Percentiles rank a stretch among this genome's conserved stretches.
phyloP scores from a whole-genome alignment of 2,113 vertebrate species.

The Gallinago paraguaiae region DNA sequence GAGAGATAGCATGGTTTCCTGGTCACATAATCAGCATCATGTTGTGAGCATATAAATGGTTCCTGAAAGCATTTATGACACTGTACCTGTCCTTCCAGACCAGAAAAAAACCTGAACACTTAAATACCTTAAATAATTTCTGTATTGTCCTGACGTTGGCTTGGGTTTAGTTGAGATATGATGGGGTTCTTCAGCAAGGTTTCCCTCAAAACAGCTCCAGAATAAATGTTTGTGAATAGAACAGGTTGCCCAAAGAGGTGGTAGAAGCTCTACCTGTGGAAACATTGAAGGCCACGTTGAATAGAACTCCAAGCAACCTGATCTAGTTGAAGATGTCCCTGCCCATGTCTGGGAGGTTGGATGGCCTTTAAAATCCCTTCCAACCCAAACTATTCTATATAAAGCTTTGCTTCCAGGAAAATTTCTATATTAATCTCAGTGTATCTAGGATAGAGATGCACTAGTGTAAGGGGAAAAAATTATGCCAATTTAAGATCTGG shows the following conservation, averaged over 20 bases:
- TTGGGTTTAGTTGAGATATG: background rate
- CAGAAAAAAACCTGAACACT: background rate
- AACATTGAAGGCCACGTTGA: background rate
- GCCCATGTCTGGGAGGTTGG: too few relatives aligned
- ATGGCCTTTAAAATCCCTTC: background rate
- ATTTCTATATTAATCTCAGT: background rate
- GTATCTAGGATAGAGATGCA: rapidly evolving
- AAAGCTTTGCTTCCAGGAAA: background rate
- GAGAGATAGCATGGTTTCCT: background rate
- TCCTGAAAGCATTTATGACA: background rate
- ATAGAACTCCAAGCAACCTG: background rate
- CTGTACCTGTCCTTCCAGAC: background rate
- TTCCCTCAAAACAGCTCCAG: background rate
- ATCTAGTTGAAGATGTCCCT: background rate
- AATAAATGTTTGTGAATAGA: background rate
- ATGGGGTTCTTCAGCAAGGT: background rate
- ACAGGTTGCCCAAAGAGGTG: background rate
- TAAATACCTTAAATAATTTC: background rate
- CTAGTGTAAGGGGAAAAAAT: rapidly evolving
- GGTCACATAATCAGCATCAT: background rate
- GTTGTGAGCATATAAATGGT: background rate
- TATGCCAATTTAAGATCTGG: background rate
- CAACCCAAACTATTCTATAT: background rate
- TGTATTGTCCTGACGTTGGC: background rate
- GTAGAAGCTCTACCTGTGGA: background rate